Conservation (phyloP, 2,113 vertebrate species). For the Syngnathus floridae region DNA sequence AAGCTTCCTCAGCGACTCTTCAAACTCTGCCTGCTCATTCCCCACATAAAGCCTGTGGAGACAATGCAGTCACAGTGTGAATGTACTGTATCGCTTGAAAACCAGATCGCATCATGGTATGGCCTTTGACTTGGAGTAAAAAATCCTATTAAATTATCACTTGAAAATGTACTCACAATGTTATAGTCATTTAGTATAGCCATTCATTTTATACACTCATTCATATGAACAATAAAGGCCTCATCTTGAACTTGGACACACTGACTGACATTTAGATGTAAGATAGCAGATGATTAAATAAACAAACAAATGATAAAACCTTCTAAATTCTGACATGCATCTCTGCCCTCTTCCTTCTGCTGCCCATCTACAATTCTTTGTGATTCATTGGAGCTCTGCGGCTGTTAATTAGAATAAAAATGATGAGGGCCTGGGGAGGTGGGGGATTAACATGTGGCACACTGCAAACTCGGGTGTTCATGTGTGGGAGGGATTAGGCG, state of each 20-base stretch:
- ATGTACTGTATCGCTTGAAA: background rate
- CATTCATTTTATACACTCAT: background rate
- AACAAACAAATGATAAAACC: background rate
- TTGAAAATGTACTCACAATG: background rate
- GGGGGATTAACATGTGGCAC: conserved; percentile 64
- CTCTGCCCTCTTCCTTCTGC: conserved; percentile 6
- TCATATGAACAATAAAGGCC: background rate
- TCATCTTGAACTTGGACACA: background rate
- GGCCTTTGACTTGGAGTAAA: background rate
- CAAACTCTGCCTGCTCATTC: conserved; percentile 92
- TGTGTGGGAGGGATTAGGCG: conserved; percentile 55
- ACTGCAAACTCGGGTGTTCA: conserved; percentile 34
- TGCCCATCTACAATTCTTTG: conserved; percentile 19
- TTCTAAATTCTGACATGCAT: background rate
- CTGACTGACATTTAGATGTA: background rate
- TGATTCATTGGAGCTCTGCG: conserved; percentile 43
- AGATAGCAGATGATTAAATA: background rate
- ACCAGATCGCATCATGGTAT: background rate
- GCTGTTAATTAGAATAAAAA: conserved; percentile 60
- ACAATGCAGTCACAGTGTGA: background rate
- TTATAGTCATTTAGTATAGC: background rate
- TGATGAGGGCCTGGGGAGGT: conserved; percentile 42
- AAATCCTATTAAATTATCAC: background rate
- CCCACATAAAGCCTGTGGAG: conserved; percentile 85
- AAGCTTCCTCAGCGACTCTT: conserved; percentile 87